Evolutionary conservation across 2,888 invertebrate species (phyloP).

Genomic region (Sarcophaga carnaria): DNA sequence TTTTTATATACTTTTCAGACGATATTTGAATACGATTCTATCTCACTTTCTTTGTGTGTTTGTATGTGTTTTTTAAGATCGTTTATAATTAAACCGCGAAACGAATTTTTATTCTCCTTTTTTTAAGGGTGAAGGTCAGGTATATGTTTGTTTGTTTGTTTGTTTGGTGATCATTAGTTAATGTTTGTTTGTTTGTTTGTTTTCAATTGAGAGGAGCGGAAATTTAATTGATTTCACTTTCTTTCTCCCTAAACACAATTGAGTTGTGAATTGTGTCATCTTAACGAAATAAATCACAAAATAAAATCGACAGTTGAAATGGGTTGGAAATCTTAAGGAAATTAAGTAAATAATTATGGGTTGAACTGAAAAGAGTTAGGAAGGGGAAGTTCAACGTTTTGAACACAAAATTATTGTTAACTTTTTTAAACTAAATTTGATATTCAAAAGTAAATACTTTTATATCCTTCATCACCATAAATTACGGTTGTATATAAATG

Average conservation of each 20-base stretch:
- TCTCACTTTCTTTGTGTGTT: conserved; percentile 5
- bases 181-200: conserved; percentile 41
- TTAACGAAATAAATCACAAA: conserved; percentile 76
- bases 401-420: no score
- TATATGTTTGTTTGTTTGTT: conserved; percentile 24
- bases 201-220: conserved; percentile 50
- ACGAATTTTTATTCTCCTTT: conserved; percentile 71
- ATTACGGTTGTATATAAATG: no score
- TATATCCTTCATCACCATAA: no score
- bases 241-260: conserved; percentile 71
- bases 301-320: conserved; percentile 78
- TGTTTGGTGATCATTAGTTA: conserved; percentile 27
- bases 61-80: conserved; percentile 31
- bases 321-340: conserved; percentile 71
- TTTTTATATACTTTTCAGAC: conserved; percentile 23
- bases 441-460: no score
- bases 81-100: conserved; percentile 77
- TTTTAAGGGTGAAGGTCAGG: conserved; percentile 60
- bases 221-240: conserved; percentile 60
- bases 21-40: conserved; percentile 12
- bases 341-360: neutral
- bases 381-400: neutral
- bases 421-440: no score
- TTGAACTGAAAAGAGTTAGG: neutral
- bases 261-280: conserved; percentile 71